These are phyloP conservation scores for Muscina levida DNA, from an alignment of 2,888 invertebrate genomes.

Conservation along the genomic window DNA sequence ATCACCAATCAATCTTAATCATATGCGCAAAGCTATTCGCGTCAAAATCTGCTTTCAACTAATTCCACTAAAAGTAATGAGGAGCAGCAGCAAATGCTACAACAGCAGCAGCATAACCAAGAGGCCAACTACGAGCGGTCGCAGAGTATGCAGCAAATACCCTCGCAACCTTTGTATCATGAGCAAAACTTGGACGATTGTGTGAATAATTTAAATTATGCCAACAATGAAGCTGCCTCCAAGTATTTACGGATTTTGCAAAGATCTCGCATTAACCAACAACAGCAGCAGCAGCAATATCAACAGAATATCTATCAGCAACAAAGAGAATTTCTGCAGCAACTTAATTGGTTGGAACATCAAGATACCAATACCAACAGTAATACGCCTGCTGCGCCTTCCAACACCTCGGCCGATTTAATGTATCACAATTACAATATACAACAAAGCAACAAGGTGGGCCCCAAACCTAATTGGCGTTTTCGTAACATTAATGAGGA, in stretches of 20 bases:
- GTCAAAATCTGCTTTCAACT: constrained; percentile 91
- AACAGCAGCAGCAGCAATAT: constrained; percentile 72
- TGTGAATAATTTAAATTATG: constrained; percentile 81
- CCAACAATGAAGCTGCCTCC: constrained; percentile 67
- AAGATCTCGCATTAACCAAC: constrained; percentile 67
- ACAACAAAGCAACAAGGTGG: constrained; percentile 60
- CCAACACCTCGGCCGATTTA: constrained; percentile 40
- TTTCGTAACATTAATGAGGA: constrained; percentile 60
- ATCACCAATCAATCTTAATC: constrained; percentile 2
- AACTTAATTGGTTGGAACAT: constrained; percentile 68
- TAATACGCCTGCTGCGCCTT: not conserved
- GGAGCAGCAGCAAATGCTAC: constrained; percentile 81
- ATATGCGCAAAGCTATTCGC: constrained; percentile 87
- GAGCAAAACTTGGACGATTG: constrained; percentile 69
- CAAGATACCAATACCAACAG: constrained; percentile 63
- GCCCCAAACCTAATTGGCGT: constrained; percentile 61
- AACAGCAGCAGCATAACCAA: constrained; percentile 76
- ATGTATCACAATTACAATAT: constrained; percentile 64
- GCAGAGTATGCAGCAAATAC: constrained; percentile 65
- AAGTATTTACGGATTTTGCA: constrained; percentile 64
- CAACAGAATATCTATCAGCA: constrained; percentile 66
- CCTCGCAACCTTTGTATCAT: constrained; percentile 56
- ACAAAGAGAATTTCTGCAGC: constrained; percentile 72
- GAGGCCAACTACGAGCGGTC: constrained; percentile 60
- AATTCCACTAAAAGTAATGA: constrained; percentile 86